Percentiles rank a stretch among this genome's conserved stretches.
These are phyloP conservation scores for Paracentrotus lividus DNA, from an alignment of 53 echinoderm and acorn worm species.

Conservation along the genomic window DNA sequence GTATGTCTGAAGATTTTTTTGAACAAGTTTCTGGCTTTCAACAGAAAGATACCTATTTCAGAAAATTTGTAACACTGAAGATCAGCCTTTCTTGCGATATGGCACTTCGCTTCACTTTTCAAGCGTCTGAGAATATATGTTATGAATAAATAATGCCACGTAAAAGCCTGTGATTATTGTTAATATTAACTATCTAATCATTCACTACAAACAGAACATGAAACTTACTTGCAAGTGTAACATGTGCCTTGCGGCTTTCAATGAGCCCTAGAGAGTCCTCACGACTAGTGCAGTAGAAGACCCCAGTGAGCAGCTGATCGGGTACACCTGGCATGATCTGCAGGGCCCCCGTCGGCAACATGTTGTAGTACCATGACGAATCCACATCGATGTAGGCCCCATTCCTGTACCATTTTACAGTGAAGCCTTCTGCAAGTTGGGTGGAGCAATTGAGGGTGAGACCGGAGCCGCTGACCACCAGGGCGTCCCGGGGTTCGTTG, in stretches of 20 bases:
- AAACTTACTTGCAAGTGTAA: constrained; percentile 72
- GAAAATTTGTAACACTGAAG: too few species aligned
- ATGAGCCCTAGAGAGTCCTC: neutral
- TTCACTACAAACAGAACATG: too few species aligned
- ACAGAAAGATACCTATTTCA: too few species aligned
- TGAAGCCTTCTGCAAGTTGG: neutral
- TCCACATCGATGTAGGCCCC: neutral
- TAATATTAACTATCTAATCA: too few species aligned
- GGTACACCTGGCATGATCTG: constrained; percentile 40
- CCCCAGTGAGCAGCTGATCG: constrained; percentile 13
- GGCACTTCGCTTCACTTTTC: too few species aligned
- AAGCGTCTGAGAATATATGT: too few species aligned
- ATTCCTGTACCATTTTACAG: constrained; percentile 58
- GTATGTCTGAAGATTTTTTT: too few species aligned
- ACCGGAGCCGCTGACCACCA: constrained; percentile 66
- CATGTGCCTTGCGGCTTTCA: constrained; percentile 52
- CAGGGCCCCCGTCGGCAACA: constrained; percentile 38
- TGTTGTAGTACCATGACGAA: neutral
- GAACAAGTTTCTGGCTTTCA: too few species aligned
- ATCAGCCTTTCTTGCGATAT: too few species aligned
- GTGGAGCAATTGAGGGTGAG: constrained; percentile 79
- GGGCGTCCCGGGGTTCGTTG: constrained; percentile 74
- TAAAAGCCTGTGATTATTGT: too few species aligned
- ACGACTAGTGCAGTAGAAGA: constrained; percentile 53
- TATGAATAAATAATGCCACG: too few species aligned